A percentile compares a stretch with the other conserved stretches of the same genome.
phyloP scores from a whole-genome alignment of 1,140 invertebrate species.

The Ceratina australensis region DNA sequence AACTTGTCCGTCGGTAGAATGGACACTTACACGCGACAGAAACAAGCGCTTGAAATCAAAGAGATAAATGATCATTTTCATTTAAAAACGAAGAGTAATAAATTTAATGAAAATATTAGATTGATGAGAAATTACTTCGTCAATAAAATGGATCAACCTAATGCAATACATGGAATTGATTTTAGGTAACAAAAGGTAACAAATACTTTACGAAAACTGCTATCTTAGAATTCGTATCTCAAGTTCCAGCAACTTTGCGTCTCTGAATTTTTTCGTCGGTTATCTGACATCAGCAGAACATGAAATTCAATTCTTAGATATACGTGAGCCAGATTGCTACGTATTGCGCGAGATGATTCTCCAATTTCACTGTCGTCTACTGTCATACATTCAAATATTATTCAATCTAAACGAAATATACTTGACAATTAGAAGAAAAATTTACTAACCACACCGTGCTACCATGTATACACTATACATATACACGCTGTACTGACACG shows the following conservation, averaged over 20 bases:
- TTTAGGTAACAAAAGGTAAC: background rate
- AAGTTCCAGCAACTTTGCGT: background rate
- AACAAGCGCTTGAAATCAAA: background rate
- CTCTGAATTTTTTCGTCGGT: background rate
- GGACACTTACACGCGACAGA: slow-evolving; percentile 54
- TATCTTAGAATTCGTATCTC: background rate
- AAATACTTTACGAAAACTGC: background rate
- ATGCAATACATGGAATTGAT: background rate
- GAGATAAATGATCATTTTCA: background rate
- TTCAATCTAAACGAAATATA: too few species aligned
- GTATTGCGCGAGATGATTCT: background rate
- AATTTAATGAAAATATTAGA: too few species aligned
- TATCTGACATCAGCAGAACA: background rate
- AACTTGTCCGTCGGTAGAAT: slow-evolving; percentile 40
- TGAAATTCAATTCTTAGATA: background rate
- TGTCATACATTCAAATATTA: background rate
- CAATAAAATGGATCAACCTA: too few species aligned
- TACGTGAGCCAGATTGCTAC: background rate
- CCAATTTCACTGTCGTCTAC: background rate
- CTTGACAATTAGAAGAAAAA: too few species aligned
- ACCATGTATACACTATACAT: too few species aligned
- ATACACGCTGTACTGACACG: too few species aligned
- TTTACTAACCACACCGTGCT: too few species aligned
- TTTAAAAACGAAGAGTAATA: background rate
- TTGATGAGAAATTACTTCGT: too few species aligned